Evolutionary conservation across 1,140 invertebrate species (phyloP).

Genomic region (Sarcophaga bullata): DNA sequence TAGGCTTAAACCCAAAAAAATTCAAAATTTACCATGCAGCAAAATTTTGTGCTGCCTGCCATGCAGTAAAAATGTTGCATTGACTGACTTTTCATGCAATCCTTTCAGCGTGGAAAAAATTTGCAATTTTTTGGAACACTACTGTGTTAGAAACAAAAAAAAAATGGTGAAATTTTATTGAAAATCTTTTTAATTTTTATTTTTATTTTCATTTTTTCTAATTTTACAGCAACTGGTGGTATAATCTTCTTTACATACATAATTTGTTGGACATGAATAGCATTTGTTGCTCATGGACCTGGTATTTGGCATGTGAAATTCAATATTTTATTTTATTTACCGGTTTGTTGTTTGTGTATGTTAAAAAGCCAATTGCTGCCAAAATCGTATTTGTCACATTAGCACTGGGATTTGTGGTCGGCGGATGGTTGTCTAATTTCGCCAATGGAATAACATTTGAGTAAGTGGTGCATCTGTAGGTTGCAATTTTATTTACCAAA

Average conservation of each 20-base stretch:
- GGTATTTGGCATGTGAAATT: constrained; percentile 52
- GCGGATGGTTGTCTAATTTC: constrained; percentile 46
- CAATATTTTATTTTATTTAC: constrained; percentile 47
- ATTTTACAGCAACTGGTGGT: constrained; percentile 46
- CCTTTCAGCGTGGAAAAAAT: too few species aligned
- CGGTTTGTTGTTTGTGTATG: constrained; percentile 44
- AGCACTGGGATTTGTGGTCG: constrained; percentile 34
- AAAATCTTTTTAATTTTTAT: too few species aligned
- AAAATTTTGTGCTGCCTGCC: too few species aligned
- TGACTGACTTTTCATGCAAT: too few species aligned
- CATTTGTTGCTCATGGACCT: constrained; percentile 47
- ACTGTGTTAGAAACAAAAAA: too few species aligned
- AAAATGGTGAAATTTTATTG: too few species aligned
- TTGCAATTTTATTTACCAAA: too few species aligned
- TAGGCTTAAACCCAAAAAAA: too few species aligned
- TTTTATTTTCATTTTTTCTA: constrained; percentile 38
- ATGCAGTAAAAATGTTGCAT: too few species aligned
- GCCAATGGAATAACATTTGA: constrained; percentile 48
- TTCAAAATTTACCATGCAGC: too few species aligned
- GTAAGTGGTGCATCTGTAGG: constrained; percentile 38
- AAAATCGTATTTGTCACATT: constrained; percentile 43
- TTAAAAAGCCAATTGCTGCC: constrained; percentile 38
- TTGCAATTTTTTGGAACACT: too few species aligned
- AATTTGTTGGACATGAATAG: constrained; percentile 48
- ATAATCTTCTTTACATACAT: constrained; percentile 48